Conservation (phyloP, 2,888 invertebrate genomes). For the Patella ulyssiponensis region DNA sequence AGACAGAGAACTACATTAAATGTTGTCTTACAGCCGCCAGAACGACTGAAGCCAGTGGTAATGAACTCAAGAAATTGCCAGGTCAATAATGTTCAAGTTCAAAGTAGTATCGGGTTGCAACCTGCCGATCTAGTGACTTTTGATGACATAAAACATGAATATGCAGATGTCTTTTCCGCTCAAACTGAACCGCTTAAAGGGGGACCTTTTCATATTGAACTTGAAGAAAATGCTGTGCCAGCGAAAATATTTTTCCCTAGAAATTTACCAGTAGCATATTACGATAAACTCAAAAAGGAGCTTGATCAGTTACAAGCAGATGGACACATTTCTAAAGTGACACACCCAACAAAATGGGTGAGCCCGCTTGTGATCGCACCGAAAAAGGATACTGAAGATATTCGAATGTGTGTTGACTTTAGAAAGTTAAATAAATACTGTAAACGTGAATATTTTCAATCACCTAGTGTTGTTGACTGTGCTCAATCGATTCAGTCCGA, state of each 20-base stretch:
- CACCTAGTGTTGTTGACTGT: neutral
- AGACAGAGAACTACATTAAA: neutral
- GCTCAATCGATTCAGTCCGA: neutral
- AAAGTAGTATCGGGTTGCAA: neutral
- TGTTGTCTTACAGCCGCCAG: neutral
- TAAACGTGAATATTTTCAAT: neutral
- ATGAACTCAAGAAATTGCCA: too few species aligned
- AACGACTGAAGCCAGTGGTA: neutral
- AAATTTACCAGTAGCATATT: constrained; percentile 4
- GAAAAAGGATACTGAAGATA: too few species aligned
- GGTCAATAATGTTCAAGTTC: neutral
- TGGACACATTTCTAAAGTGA: too few species aligned
- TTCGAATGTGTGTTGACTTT: too few species aligned
- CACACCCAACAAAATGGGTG: too few species aligned
- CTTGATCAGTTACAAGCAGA: too few species aligned
- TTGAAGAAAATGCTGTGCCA: constrained; percentile 1
- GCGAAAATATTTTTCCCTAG: neutral
- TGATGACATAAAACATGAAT: neutral
- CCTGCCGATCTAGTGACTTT: neutral
- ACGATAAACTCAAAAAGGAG: neutral
- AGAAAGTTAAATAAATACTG: too few species aligned
- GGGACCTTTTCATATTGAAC: neutral
- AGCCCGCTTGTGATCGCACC: too few species aligned
- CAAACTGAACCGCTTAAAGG: constrained; percentile 1
- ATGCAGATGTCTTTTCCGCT: neutral